Conservation (phyloP, 2,113 vertebrate genomes). For the Limanda limanda region DNA sequence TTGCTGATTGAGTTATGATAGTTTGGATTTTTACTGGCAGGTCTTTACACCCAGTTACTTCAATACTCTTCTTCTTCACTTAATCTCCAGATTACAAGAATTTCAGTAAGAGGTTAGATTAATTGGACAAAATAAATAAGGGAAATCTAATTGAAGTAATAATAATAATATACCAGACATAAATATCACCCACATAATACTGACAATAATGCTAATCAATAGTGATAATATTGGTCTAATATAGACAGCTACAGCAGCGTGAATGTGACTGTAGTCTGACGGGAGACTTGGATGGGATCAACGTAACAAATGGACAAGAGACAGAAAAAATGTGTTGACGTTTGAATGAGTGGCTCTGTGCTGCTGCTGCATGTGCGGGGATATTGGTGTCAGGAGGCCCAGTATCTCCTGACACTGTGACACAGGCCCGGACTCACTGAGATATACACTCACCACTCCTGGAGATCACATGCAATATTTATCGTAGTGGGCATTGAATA, state of each 20-base stretch:
- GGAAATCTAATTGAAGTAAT: too few relatives aligned
- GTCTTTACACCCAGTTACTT: too few relatives aligned
- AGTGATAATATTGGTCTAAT: background rate
- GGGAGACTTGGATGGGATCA: constrained; percentile 14
- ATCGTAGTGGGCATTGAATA: background rate
- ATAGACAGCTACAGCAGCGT: background rate
- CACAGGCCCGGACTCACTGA: constrained; percentile 42
- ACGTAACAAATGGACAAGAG: constrained; percentile 41
- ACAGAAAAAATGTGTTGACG: constrained; percentile 34
- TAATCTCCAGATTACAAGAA: too few relatives aligned
- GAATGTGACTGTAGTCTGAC: background rate
- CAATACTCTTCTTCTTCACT: too few relatives aligned
- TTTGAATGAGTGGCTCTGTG: constrained; percentile 78
- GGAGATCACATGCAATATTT: background rate
- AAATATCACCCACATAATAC: too few relatives aligned
- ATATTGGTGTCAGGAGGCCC: constrained; percentile 81
- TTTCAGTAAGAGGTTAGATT: too few relatives aligned
- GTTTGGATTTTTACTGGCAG: too few relatives aligned
- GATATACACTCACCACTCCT: background rate
- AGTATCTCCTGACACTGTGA: constrained; percentile 55
- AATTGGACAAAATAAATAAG: too few relatives aligned
- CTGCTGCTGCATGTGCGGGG: constrained; percentile 64
- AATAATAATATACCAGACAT: too few relatives aligned
- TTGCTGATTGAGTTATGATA: too few relatives aligned
- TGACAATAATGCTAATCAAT: too few relatives aligned